phyloP scores from a whole-genome alignment of 2,113 vertebrate genomes.

The Stigmatopora nigra region DNA sequence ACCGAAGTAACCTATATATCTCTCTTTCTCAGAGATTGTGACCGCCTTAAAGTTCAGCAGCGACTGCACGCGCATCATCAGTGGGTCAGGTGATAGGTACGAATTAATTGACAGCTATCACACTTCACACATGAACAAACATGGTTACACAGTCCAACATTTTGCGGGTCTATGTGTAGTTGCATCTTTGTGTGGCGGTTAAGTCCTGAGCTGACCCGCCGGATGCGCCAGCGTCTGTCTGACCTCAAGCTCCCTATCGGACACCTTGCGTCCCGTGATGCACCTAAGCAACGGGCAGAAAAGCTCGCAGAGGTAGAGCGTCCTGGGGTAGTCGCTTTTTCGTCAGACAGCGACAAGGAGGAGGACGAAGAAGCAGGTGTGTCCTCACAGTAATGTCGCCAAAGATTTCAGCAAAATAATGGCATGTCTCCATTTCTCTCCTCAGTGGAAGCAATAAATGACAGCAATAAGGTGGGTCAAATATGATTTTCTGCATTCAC shows the following conservation, averaged over 20 bases:
- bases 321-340: slow-evolving; percentile 72
- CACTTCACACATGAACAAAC: neutral
- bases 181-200: slow-evolving; percentile 97
- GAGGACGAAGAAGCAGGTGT: slow-evolving; percentile 66
- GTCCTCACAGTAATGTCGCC: neutral
- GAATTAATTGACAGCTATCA: neutral
- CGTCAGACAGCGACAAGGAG: slow-evolving; percentile 89
- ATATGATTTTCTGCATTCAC: neutral
- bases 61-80: slow-evolving; percentile 93
- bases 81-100: slow-evolving; percentile 95
- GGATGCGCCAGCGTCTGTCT: slow-evolving; percentile 84
- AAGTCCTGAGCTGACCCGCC: slow-evolving; percentile 91
- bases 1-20: neutral
- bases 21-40: slow-evolving; percentile 80
- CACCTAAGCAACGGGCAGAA: slow-evolving; percentile 45
- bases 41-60: slow-evolving; percentile 97
- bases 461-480: slow-evolving; percentile 27
- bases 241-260: slow-evolving; percentile 75
- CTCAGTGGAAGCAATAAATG: neutral
- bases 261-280: slow-evolving; percentile 37
- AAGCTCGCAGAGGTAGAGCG: slow-evolving; percentile 57
- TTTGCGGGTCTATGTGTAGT: slow-evolving; percentile 61
- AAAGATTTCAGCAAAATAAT: neutral
- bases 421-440: neutral
- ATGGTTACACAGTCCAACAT: neutral